Evolutionary conservation across 2,113 vertebrate species (phyloP), one percentile per base, ranked within the genome.

Genomic region (Ophiodon elongatus): DNA sequence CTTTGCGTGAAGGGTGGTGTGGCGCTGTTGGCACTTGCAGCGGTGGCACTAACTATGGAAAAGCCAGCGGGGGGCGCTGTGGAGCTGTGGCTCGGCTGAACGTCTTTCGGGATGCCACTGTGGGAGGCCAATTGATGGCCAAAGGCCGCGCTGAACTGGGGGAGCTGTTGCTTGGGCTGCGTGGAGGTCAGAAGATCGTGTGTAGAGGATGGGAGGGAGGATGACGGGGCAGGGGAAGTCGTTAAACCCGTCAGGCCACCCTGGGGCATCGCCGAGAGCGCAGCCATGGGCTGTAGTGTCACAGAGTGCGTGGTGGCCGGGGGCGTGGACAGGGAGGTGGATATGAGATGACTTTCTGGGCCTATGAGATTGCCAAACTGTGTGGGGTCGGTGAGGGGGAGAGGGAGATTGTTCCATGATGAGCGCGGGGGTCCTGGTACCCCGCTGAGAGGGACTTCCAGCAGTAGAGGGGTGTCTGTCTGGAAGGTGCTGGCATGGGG

Each of bases 51-150:
- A 84, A 98, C 97, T 77, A 97, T 96, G 73, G 97, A 95, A 89
- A 98, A 99, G 94, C 98, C 98, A 80, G 98, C 97, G 29, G 98
- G 98, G 88, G 98, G 98, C 50, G 98, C 98, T 83, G 97, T 99
- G 67, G 98, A 99, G 93, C 98, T 99, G 97, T 99, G 98, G 96
- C 97, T 99, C 94, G 98, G 98, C 95, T 99, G 98, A 93, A 99
- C 96, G 93, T 99, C 98, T 96, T 99, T 99, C 68, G 98, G 98
- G 94, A 99, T 99, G 95, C 98, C 98, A 90, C 98, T 99, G 95
- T 99, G 98, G 84, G 97, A 96, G 93, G 96, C 97, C 96, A 99
- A 94, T 94, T 99, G 98, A 94, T 98, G 97, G 94, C 98, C 98
- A 0, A 99, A 99, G 95, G 97, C 98, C 31, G 98, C 97, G 62